Percentiles rank a stretch among this genome's conserved stretches.
Evolutionary conservation across 2,113 vertebrate species (phyloP).

Genomic region (Deroptyus accipitrinus): DNA sequence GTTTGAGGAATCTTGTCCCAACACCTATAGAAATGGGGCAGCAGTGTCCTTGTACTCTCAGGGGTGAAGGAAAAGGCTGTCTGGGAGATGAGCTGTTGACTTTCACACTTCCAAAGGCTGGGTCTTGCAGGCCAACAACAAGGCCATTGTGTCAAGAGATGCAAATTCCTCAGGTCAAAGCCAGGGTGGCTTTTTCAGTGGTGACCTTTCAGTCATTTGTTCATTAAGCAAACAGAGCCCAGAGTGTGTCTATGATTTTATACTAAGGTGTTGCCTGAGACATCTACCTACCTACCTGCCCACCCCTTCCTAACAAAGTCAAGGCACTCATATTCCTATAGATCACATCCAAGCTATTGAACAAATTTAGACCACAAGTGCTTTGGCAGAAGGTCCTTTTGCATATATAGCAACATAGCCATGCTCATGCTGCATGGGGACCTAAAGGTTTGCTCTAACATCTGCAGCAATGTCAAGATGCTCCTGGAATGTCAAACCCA

Average conservation of each 20-base stretch:
- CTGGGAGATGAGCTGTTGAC: not conserved
- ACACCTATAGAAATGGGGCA: not conserved
- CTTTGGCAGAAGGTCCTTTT: not conserved
- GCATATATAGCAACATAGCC: not conserved
- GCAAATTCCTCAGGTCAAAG: not conserved
- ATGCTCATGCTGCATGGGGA: not conserved
- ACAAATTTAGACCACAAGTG: not conserved
- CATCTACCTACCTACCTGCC: not conserved
- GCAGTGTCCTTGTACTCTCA: not conserved
- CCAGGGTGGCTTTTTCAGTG: not conserved
- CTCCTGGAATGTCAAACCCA: not conserved
- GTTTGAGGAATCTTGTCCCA: not conserved
- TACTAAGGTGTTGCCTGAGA: not conserved
- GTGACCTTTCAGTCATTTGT: not conserved
- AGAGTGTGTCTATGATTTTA: not conserved
- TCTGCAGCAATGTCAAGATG: not conserved
- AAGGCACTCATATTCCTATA: not conserved
- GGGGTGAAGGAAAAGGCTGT: not conserved
- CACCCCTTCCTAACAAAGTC: not conserved
- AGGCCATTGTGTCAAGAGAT: not conserved
- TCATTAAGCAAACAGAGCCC: not conserved
- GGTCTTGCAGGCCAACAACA: not conserved
- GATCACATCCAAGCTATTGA: not conserved
- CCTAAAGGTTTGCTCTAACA: not conserved
- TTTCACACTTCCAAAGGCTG: not conserved